Evolutionary conservation across 2,797 vertebrate species (phyloP).

Genomic region (Cirrhinus molitorella): DNA sequence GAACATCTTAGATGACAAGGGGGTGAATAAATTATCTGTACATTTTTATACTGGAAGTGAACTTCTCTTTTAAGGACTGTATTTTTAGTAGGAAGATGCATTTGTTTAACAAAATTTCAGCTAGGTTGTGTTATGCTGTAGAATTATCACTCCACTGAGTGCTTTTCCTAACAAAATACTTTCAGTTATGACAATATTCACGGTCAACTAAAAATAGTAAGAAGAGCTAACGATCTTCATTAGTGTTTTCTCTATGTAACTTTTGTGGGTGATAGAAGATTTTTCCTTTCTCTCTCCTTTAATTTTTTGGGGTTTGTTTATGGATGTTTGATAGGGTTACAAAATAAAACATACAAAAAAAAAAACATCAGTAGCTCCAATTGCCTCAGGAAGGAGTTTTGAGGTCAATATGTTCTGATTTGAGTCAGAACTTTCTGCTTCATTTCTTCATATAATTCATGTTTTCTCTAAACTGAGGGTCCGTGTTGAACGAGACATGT

Average conservation of each 20-base stretch:
- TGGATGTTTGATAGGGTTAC: constrained; percentile 4
- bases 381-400: background rate
- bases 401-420: constrained; percentile 16
- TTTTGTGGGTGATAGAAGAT: background rate
- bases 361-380: constrained; percentile 4
- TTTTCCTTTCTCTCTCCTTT: background rate
- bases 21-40: too few relatives aligned
- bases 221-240: background rate
- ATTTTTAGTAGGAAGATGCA: background rate
- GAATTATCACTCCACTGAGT: background rate
- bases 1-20: too few relatives aligned
- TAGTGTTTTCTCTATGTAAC: background rate
- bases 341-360: background rate
- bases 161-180: background rate
- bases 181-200: background rate
- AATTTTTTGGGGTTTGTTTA: background rate
- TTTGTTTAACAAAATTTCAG: constrained; percentile 5
- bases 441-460: background rate
- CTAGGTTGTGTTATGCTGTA: background rate
- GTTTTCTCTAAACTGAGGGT: constrained; percentile 4
- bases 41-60: too few relatives aligned
- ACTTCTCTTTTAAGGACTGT: background rate
- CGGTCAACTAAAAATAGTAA: background rate
- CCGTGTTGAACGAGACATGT: background rate
- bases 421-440: constrained; percentile 9